phyloP scores from a whole-genome alignment of 2,113 vertebrate genomes.

The Butorides virescens region DNA sequence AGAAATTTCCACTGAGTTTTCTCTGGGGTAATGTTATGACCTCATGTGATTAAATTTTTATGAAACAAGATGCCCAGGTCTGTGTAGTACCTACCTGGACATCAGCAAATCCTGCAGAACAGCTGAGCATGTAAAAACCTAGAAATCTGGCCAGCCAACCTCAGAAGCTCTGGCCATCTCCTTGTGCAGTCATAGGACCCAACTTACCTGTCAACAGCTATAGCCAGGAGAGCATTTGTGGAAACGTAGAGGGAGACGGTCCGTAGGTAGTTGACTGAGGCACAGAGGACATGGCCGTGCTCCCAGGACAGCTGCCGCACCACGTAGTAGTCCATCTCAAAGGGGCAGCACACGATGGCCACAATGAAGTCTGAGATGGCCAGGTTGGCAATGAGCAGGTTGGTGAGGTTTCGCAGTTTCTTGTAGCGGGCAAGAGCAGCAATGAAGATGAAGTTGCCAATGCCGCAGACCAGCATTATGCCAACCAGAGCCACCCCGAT shows the following conservation, averaged over 20 bases:
- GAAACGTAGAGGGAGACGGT: slow-evolving; percentile 94
- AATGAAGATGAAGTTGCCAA: slow-evolving; percentile 91
- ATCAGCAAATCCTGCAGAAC: background rate
- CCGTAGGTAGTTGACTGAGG: slow-evolving; percentile 90
- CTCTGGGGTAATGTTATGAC: background rate
- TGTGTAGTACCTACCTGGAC: background rate
- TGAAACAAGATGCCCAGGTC: background rate
- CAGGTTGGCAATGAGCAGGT: slow-evolving; percentile 94
- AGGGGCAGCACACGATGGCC: slow-evolving; percentile 94
- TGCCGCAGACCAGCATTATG: slow-evolving; percentile 93
- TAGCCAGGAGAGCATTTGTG: slow-evolving; percentile 93
- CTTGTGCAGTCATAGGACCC: background rate
- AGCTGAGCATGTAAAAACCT: background rate
- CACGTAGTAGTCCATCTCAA: slow-evolving; percentile 97
- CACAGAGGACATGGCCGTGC: slow-evolving; percentile 88
- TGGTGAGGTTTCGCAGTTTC: slow-evolving; percentile 94
- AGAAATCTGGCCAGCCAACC: background rate
- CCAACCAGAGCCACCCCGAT: slow-evolving; percentile 84
- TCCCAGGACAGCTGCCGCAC: slow-evolving; percentile 93
- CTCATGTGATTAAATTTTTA: background rate
- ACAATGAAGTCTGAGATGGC: slow-evolving; percentile 96
- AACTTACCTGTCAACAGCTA: slow-evolving; percentile 92
- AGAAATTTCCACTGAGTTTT: background rate
- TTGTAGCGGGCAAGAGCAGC: slow-evolving; percentile 87
- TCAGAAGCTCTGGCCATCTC: background rate